Evolutionary conservation across 2,113 vertebrate species (phyloP).

Genomic region (Grallaria varia): DNA sequence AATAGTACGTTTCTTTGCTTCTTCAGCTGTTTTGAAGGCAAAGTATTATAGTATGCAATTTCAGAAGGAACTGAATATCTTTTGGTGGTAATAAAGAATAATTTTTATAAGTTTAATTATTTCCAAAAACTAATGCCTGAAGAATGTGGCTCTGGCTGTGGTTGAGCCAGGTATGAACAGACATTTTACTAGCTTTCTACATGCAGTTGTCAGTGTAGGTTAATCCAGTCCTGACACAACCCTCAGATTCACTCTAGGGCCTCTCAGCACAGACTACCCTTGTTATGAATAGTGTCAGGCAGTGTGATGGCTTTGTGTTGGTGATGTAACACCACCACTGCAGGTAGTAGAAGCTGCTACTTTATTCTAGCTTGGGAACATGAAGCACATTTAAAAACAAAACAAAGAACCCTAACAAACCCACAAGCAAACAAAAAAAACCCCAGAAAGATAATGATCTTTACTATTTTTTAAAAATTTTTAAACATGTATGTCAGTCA

Average conservation of each 20-base stretch:
- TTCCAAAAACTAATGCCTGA: background rate
- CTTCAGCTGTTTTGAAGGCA: background rate
- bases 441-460: fast-evolving
- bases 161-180: background rate
- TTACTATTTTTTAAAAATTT: background rate
- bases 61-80: background rate
- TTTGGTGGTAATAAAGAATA: background rate
- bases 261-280: background rate
- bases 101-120: background rate
- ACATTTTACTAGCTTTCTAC: background rate
- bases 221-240: constrained; percentile 19
- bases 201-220: constrained; percentile 2
- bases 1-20: background rate
- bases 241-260: background rate
- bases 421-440: background rate
- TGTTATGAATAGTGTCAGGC: constrained; percentile 13
- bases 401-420: background rate
- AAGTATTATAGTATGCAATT: background rate
- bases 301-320: background rate
- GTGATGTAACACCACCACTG: background rate
- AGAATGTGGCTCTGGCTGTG: background rate
- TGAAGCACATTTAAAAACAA: background rate
- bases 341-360: background rate
- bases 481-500: background rate
- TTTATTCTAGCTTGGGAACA: background rate